Evolutionary conservation across 1,140 invertebrate genomes (phyloP), one percentile per base, ranked within the genome.

Genomic region (Ganaspis sp.): DNA sequence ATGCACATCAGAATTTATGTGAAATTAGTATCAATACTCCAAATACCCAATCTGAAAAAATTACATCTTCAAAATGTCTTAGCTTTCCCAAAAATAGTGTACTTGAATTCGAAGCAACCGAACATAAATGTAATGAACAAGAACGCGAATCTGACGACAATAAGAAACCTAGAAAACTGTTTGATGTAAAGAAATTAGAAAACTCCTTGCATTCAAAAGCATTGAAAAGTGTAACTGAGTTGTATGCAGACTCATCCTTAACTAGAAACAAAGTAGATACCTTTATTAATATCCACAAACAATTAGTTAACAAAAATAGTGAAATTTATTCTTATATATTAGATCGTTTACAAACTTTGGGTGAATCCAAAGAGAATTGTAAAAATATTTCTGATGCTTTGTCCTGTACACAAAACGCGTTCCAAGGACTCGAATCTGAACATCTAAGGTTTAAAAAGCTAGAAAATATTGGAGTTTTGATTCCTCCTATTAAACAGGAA

Each of bases 161-260:
- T n/a, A n/a, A n/a, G 15, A 45, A n/a, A 15, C n/a, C 4, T 15
- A 15, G n/a, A 45, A 45, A 45, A 45, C 1, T 54, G 17, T 54
- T 21, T 9, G 53, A 54, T 9, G 0, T 23, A 1, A 19, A 54
- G 23, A 54, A 54, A 54, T 21, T 54, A 1, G 17, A 54, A 54
- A 23, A 21, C 4, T 9, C n/a, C 1, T 8, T 54, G 9, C 17
- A 21, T 21, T 21, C 53, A 21, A 21, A 21, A 21, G 17, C 17
- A 1, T 21, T 54, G 11, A 19, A 54, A 54, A 54, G 4, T 4
- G 4, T 54, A 54, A 23, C 17, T 8, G 21, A 54, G 5, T 54
- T 54, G 23, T 54, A 54, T 19, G 53, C 53, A 54, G 53, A 54
- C 21, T 54, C 53, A 6, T 17, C 53, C 9, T 54, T 54, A 54